Base-by-base conservation (phyloP, 2,888 invertebrate genomes). In the Tryphoninae sp. region DNA sequence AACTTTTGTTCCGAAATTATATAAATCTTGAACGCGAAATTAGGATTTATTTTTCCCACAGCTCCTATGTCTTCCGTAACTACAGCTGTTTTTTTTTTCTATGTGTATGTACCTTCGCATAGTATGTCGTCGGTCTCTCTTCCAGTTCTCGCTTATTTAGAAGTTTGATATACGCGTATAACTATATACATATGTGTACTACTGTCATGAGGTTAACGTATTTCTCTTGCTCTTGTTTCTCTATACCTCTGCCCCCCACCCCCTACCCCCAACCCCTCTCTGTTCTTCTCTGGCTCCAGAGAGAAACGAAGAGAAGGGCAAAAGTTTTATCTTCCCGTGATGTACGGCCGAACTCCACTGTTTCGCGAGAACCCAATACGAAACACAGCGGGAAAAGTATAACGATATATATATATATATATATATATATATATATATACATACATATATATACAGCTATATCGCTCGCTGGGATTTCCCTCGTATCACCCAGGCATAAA, bases 321-420 rank as follows among this genome's bases (percentile, higher is more conserved):
- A 85, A 77, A 85, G 83, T 85, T 85, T 85, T 85, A 85, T 85
- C 85, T 85, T 80, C 73, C 13, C 76, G 83, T 85, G 84, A 85
- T 85, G 85, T 85, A 85, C 81, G 85, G 72, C 78, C 77, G 62
- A 81, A 83, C 82, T 83, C 82, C 59, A 81, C 76, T 82, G 81
- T 80, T 84, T 79, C 71, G 77, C 76, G 82, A 73, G 80, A 69
- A 83, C 62, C 84, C 85, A 84, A 85, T 84, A 85, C 82, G 74
- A 23, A 71, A 55, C 51, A 68, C 65, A 78, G 76, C 61, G 58
- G 76, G 65, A 59, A 64, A 59, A 73, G 79, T 77, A 67, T 22
- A 61, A 9, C 55, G 40, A 23, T 33, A 33, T 13, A 64, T 67
- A 58, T 67, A n/a, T n/a, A n/a, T n/a, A n/a, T n/a, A n/a, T n/a